Base-by-base conservation (phyloP, 2,797 vertebrate genomes). In the Neoniphon sammara region DNA sequence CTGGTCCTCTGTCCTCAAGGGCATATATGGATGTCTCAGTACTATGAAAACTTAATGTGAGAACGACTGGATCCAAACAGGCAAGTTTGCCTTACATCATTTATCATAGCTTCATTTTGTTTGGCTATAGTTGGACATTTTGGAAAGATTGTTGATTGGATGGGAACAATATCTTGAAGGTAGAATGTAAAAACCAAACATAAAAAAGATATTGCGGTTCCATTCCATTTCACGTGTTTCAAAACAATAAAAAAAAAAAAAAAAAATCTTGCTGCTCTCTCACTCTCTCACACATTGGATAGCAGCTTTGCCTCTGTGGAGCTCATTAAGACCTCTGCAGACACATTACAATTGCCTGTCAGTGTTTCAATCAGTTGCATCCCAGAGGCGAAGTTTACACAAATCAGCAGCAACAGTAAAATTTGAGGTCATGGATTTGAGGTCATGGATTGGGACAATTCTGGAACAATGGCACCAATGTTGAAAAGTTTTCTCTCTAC, bases 271-370 rank as follows among this genome's bases (percentile, higher is more conserved):
- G 30, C 50, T 56, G 55, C 71, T 59, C 52, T 47, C 25, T 27
- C 25, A 27, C 25, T 27, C 25, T 27, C 25, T 27, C 25, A 2
- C 61, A 55, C 30, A 47, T 39, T 50, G 34, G n/a, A 3, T 54
- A 44, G 18, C 36, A 67, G 71, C 57, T 62, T 61, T 74, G 70
- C 79, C 83, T 76, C 81, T 1, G 66, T 66, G 85, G 86, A 85
- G 71, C 82, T 87, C 77, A 85, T 90, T 87, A 87, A 57, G 47
- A 67, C 66, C 30, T 18, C 21, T 53, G 56, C 17, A 57, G 65
- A 7, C 53, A 53, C 68, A 74, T 84, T 50, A 70, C 61, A 49
- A 53, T 39, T 65, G 52, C 42, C 69, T 81, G 70, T 53, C 67
- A 73, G 49, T 70, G 73, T 80, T 80, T 85, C 20, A 46, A 39